Percentiles rank a stretch among this genome's conserved stretches.
phyloP scores from a whole-genome alignment of 2,797 vertebrate species.

The Gallinago solitaria region DNA sequence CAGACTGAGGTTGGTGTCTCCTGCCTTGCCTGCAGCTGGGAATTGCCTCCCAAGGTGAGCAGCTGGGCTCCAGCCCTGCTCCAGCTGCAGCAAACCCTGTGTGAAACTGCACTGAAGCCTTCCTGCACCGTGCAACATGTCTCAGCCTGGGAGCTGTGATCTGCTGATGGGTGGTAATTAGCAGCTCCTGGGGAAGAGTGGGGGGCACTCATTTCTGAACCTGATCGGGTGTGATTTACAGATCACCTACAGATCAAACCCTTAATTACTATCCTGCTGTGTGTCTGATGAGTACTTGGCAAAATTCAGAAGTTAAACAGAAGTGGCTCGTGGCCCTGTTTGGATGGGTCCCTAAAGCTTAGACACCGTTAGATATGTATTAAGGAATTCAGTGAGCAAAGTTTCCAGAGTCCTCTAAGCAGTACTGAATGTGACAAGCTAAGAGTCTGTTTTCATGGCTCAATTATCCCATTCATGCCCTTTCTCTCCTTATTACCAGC shows the following conservation, averaged over 20 bases:
- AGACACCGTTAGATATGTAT: neutral
- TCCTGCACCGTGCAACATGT: fast-evolving
- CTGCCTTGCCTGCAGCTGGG: neutral
- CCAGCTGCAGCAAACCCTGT: no score
- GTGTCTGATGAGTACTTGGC: neutral
- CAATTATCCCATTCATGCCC: neutral
- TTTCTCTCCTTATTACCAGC: neutral
- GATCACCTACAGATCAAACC: neutral
- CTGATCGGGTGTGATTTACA: neutral
- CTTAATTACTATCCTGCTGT: neutral
- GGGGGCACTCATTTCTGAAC: neutral
- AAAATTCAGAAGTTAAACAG: neutral
- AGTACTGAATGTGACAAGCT: neutral
- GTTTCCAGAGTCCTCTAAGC: neutral
- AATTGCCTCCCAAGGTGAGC: neutral
- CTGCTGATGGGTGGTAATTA: neutral
- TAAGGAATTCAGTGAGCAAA: neutral
- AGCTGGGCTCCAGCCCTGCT: neutral
- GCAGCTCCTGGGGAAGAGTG: neutral
- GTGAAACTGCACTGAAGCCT: neutral
- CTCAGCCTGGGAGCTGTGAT: neutral
- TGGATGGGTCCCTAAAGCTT: neutral
- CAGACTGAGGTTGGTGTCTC: neutral
- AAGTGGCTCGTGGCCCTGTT: neutral
- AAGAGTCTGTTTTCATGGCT: neutral